Percentiles rank a stretch among this genome's conserved stretches.
These are phyloP conservation scores for Callopanchax toddi DNA, from an alignment of 2,113 vertebrate species.

Conservation along the genomic window DNA sequence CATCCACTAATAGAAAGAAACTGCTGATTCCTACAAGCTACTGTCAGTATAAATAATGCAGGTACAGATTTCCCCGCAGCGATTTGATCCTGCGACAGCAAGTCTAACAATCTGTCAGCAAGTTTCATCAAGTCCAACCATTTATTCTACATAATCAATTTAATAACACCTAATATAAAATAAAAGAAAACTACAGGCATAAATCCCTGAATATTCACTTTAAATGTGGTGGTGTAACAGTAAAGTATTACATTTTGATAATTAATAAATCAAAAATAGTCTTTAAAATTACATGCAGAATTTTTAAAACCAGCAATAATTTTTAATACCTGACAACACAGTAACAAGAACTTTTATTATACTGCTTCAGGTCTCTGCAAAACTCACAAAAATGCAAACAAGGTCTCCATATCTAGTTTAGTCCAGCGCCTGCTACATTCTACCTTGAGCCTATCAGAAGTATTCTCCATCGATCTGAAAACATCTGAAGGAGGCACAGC, in stretches of 20 bases:
- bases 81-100: slow-evolving; percentile 16
- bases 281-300: background rate
- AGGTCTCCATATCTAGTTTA: slow-evolving; percentile 13
- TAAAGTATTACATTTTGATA: background rate
- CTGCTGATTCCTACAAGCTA: slow-evolving; percentile 39
- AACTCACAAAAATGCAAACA: slow-evolving; percentile 21
- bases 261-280: background rate
- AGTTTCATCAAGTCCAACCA: slow-evolving; percentile 6
- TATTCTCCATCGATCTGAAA: slow-evolving; percentile 46
- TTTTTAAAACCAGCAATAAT: slow-evolving; percentile 12
- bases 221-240: background rate
- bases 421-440: slow-evolving; percentile 33
- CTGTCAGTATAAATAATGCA: slow-evolving; percentile 31
- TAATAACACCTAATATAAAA: background rate
- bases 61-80: slow-evolving; percentile 15
- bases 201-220: background rate
- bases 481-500: slow-evolving; percentile 57
- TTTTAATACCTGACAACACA: slow-evolving; percentile 7
- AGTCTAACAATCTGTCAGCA: slow-evolving; percentile 23
- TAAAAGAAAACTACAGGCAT: background rate
- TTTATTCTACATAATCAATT: slow-evolving; percentile 1
- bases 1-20: slow-evolving; percentile 7
- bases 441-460: slow-evolving; percentile 42
- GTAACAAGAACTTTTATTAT: background rate
- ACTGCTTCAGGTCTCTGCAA: background rate